Percentiles rank a stretch among this genome's conserved stretches.
Evolutionary conservation across 2,113 vertebrate species (phyloP).

Genomic region (Chionomys nivalis): DNA sequence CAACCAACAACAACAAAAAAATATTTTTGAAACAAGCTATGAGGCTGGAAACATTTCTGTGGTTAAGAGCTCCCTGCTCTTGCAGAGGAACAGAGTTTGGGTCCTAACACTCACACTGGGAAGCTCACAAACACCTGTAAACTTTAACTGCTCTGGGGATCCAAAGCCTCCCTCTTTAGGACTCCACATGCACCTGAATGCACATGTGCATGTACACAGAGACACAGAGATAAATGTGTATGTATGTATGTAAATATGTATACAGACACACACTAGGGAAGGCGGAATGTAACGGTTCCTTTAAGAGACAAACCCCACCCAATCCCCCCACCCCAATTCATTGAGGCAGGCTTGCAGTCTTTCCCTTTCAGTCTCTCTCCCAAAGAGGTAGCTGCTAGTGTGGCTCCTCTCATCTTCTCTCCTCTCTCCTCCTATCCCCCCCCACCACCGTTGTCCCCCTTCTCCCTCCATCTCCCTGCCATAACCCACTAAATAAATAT

Average conservation of each 20-base stretch:
- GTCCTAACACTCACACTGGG: background rate
- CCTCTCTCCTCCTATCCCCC: fast-evolving
- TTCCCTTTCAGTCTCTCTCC: too few species aligned
- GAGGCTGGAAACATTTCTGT: background rate
- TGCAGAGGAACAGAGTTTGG: background rate
- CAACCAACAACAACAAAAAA: background rate
- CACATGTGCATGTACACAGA: background rate
- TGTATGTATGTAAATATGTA: background rate
- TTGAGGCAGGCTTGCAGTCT: too few species aligned
- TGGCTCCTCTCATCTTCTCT: too few species aligned
- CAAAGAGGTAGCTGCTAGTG: too few species aligned
- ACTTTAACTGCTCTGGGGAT: background rate
- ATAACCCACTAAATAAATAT: too few species aligned
- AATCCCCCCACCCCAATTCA: too few species aligned
- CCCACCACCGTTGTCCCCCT: too few species aligned
- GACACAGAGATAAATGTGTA: background rate
- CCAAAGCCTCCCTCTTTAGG: background rate
- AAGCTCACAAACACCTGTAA: background rate
- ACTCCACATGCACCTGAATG: background rate
- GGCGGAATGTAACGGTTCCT: too few species aligned
- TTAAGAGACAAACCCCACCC: too few species aligned
- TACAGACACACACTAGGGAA: background rate
- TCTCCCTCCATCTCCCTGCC: too few species aligned
- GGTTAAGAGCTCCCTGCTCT: background rate
- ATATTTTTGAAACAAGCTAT: background rate